Base-by-base conservation (phyloP, 2,888 invertebrate genomes). In the Pyrocoelia pectoralis region DNA sequence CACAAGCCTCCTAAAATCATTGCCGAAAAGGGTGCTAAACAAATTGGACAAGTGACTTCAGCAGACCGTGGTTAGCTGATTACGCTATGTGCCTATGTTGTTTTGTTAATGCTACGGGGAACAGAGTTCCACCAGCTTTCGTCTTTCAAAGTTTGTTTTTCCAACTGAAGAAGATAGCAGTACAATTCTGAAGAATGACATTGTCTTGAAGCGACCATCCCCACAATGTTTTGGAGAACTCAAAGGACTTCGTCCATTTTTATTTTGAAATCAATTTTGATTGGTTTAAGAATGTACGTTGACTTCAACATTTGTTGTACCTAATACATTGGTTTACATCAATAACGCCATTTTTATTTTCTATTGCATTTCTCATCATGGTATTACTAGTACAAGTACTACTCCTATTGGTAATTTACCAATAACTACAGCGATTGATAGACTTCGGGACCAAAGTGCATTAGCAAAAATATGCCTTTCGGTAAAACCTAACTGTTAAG, bases 11-110 rank as follows among this genome's bases (percentile, higher is more conserved):
- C 67, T 64, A 18, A 65, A 65, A 63, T 40, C 38, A 54, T 54
- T 19, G 12, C 19, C 8, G 70, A 72, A 63, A 71, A 67, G 53
- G 71, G 71, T 33, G 66, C 68, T 48, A 72, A 72, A 53, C 71
- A 64, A 29, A 55, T 66, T 9, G 66, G 60, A 19, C 48, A 65
- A 46, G 58, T 62, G 38, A 61, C 61, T 40, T 64, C 66, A n/a
- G 41, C 13, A 55, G 66, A 66, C 29, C 55, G 65, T 55, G 68
- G 60, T 14, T 59, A 67, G 49, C 28, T 67, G 6, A 24, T 24
- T 24, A 24, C 24, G 24, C 24, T 24, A 24, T 13, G 55, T 68
- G 10, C 65, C 65, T n/a, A 58, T 63, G 46, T 46, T 56, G 19
- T 13, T 60, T 64, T 51, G 43, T 64, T 43, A 38, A 48, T 53